A percentile compares a stretch with the other conserved stretches of the same genome.
phyloP scores from a whole-genome alignment of 1,140 invertebrate species.

The Neotoxoptera formosana region DNA sequence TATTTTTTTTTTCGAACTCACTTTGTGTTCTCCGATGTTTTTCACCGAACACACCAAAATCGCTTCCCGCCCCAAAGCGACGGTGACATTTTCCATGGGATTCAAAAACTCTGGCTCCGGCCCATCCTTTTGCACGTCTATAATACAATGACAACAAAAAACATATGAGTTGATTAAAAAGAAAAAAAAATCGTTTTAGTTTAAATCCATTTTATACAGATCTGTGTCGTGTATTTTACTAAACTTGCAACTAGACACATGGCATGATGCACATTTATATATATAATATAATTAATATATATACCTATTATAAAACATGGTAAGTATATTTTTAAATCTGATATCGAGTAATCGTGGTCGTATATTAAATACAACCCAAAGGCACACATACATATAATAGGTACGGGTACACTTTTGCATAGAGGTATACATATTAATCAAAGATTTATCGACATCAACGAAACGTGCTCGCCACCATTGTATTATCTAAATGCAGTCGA shows the following conservation, averaged over 20 bases:
- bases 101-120: conserved; percentile 68
- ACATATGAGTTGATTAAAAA: background rate
- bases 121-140: conserved; percentile 17
- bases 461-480: background rate
- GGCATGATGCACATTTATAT: too few species aligned
- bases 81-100: conserved; percentile 83
- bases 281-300: too few species aligned
- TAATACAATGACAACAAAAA: background rate
- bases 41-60: conserved; percentile 79
- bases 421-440: background rate
- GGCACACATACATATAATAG: too few species aligned
- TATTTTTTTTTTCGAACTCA: conserved; percentile 64
- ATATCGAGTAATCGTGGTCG: too few species aligned
- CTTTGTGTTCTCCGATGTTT: conserved; percentile 83
- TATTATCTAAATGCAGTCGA: background rate
- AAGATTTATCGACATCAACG: background rate
- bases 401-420: too few species aligned
- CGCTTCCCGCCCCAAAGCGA: conserved; percentile 80
- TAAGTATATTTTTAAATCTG: too few species aligned
- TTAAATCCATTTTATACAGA: background rate
- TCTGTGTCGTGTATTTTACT: background rate
- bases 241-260: background rate
- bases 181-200: background rate
- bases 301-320: too few species aligned
- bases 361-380: too few species aligned